phyloP scores from a whole-genome alignment of 2,113 vertebrate species.

The Leptosomus discolor region DNA sequence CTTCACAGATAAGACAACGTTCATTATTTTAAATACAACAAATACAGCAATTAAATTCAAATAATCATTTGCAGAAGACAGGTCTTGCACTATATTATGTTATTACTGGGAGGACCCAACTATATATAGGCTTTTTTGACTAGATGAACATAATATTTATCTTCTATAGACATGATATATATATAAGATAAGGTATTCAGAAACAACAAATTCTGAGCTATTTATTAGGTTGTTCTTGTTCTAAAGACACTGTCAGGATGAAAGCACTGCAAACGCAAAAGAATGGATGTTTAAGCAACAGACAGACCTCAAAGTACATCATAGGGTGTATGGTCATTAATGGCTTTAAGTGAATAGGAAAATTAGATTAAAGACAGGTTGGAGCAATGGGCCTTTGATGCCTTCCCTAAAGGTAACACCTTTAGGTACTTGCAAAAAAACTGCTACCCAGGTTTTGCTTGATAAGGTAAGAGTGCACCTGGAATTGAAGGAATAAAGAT shows the following conservation, averaged over 20 bases:
- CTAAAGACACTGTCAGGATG: background rate
- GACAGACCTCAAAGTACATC: background rate
- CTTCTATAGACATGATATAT: background rate
- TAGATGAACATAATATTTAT: background rate
- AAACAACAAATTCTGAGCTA: background rate
- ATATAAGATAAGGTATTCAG: background rate
- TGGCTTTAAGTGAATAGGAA: background rate
- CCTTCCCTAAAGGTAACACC: background rate
- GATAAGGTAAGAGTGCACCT: background rate
- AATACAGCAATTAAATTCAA: background rate
- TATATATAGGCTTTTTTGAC: background rate
- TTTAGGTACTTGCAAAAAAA: background rate
- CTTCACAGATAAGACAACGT: background rate
- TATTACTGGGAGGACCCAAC: background rate
- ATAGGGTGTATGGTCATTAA: background rate
- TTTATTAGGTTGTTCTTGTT: background rate
- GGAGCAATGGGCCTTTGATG: background rate
- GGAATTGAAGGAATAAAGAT: background rate
- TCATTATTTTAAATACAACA: background rate
- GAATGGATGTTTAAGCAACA: background rate
- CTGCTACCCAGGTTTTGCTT: background rate
- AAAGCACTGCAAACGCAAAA: background rate
- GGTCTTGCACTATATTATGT: background rate
- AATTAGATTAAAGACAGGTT: background rate
- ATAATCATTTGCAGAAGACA: background rate